A percentile compares a stretch with the other conserved stretches of the same genome.
phyloP scores from a whole-genome alignment of 2,113 vertebrate species.

The Prochilodus magdalenae region DNA sequence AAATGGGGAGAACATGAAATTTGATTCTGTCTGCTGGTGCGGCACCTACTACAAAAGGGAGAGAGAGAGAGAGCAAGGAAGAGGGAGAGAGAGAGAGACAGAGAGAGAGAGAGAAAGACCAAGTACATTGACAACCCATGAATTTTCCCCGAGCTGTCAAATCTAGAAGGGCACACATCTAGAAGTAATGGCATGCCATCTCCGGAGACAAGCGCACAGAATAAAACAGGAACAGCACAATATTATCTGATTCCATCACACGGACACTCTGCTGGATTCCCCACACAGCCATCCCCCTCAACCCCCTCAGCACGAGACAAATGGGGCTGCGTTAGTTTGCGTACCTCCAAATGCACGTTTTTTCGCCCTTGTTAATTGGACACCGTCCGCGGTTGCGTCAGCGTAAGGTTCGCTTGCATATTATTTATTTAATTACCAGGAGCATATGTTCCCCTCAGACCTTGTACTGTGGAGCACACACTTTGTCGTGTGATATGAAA shows the following conservation, averaged over 20 bases:
- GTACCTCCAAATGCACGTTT: slow-evolving; percentile 11
- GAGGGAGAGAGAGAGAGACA: slow-evolving; percentile 52
- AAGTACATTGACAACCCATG: slow-evolving; percentile 68
- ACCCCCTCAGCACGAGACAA: slow-evolving; percentile 17
- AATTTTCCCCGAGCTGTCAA: slow-evolving; percentile 73
- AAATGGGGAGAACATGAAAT: slow-evolving; percentile 77
- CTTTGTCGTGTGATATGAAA: slow-evolving; percentile 78
- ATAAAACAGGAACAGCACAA: slow-evolving; percentile 38
- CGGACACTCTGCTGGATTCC: slow-evolving; percentile 14
- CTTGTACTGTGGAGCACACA: slow-evolving; percentile 70
- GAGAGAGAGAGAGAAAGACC: slow-evolving; percentile 55
- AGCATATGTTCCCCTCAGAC: slow-evolving; percentile 76
- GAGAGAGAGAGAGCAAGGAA: slow-evolving; percentile 20
- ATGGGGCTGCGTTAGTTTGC: not conserved
- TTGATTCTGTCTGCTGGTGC: slow-evolving; percentile 73
- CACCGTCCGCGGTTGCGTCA: slow-evolving; percentile 6
- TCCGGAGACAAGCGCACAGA: slow-evolving; percentile 45
- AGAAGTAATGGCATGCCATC: slow-evolving; percentile 64
- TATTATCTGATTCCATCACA: slow-evolving; percentile 61
- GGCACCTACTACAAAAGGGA: slow-evolving; percentile 63
- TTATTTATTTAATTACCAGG: slow-evolving; percentile 70
- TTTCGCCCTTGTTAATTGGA: slow-evolving; percentile 24
- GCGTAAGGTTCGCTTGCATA: slow-evolving; percentile 39
- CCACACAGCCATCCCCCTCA: not conserved
- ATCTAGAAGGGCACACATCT: slow-evolving; percentile 65